These are phyloP conservation scores for Campylomormyrus numenius DNA, from an alignment of 2,113 vertebrate genomes.

Conservation along the genomic window DNA sequence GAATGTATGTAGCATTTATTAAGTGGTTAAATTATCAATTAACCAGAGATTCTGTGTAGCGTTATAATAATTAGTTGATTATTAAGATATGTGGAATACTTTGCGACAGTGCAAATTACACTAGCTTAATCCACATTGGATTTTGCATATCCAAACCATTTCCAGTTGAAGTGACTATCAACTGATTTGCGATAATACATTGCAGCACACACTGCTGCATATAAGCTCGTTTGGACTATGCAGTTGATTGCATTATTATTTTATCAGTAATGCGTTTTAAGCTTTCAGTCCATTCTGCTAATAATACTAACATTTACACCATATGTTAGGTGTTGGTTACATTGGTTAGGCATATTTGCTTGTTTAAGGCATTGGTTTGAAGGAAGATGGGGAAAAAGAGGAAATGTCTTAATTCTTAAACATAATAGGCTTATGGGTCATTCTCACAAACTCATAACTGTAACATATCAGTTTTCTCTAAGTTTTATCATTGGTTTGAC, in stretches of 20 bases:
- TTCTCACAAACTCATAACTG: neutral
- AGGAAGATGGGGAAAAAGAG: neutral
- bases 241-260: neutral
- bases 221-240: neutral
- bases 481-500: neutral
- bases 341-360: neutral
- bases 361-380: neutral
- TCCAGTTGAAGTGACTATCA: neutral
- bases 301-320: neutral
- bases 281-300: neutral
- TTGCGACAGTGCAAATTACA: neutral
- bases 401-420: neutral
- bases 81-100: neutral
- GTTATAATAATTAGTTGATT: neutral
- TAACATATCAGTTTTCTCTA: neutral
- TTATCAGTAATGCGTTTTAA: neutral
- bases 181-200: neutral
- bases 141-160: neutral
- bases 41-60: neutral
- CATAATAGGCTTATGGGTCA: neutral
- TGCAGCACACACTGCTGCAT: neutral
- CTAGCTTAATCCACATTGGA: neutral
- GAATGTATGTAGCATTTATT: neutral
- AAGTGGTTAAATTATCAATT: neutral
- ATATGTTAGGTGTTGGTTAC: neutral